These are phyloP conservation scores for Numenius phaeopus DNA, from an alignment of 2,797 vertebrate species.

Conservation along the genomic window DNA sequence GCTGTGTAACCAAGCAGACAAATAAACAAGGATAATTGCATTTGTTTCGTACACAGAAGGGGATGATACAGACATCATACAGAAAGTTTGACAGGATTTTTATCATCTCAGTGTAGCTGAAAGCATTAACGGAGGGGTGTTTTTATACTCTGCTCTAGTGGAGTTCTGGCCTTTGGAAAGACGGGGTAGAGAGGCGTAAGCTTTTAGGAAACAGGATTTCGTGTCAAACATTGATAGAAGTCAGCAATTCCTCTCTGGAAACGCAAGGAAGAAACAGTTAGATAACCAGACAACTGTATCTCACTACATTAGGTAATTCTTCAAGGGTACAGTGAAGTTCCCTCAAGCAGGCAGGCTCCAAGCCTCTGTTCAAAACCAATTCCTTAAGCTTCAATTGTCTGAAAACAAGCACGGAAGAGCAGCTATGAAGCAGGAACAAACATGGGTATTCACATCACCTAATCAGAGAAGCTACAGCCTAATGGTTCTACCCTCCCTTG, in stretches of 20 bases:
- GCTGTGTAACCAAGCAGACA: background rate
- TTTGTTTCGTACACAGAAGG: background rate
- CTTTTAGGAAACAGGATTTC: background rate
- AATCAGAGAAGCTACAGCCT: background rate
- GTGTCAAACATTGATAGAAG: background rate
- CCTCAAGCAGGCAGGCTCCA: conserved; percentile 1
- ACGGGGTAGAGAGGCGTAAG: background rate
- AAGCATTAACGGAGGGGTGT: background rate
- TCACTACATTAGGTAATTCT: conserved; percentile 21
- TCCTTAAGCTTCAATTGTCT: conserved; percentile 8
- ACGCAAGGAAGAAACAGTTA: background rate
- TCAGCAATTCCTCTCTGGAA: background rate
- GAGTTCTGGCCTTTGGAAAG: background rate
- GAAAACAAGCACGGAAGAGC: background rate
- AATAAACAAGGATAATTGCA: background rate
- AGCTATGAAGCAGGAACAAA: background rate
- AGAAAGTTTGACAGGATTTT: background rate
- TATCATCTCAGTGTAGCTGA: background rate
- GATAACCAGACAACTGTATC: background rate
- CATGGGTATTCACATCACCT: background rate
- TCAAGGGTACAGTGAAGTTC: conserved; percentile 9
- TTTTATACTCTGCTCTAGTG: background rate
- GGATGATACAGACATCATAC: background rate
- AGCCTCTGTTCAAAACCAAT: background rate
- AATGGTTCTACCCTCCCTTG: background rate